Percentiles rank a stretch among this genome's conserved stretches.
phyloP scores from a whole-genome alignment of 2,888 invertebrate genomes.

The Druceiella hillmani region DNA sequence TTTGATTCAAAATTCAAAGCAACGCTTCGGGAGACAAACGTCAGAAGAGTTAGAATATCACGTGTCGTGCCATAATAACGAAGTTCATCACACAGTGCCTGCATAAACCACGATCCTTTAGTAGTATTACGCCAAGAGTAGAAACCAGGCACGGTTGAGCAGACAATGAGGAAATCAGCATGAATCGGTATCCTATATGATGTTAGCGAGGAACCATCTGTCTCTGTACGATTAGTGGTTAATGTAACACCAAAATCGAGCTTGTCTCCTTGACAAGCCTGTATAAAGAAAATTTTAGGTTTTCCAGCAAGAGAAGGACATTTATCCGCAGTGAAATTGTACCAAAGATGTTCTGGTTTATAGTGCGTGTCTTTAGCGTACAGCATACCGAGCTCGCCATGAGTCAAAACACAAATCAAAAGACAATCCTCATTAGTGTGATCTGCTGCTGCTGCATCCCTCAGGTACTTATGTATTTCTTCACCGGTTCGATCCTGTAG shows the following conservation, averaged over 20 bases:
- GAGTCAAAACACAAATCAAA: slow-evolving; percentile 76
- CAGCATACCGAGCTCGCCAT: slow-evolving; percentile 84
- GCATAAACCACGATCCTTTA: slow-evolving; percentile 95
- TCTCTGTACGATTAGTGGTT: slow-evolving; percentile 62
- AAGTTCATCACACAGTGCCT: slow-evolving; percentile 80
- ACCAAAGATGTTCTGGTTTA: slow-evolving; percentile 76
- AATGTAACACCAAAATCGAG: slow-evolving; percentile 73
- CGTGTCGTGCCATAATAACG: slow-evolving; percentile 64
- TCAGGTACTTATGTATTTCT: slow-evolving; percentile 61
- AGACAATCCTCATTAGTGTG: slow-evolving; percentile 82
- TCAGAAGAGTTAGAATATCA: slow-evolving; percentile 81
- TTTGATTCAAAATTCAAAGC: slow-evolving; percentile 90
- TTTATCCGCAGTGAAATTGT: slow-evolving; percentile 71
- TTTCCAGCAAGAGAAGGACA: slow-evolving; percentile 86
- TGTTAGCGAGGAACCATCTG: slow-evolving; percentile 63
- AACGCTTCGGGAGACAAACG: slow-evolving; percentile 79
- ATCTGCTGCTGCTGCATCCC: slow-evolving; percentile 66
- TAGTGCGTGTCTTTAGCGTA: slow-evolving; percentile 84
- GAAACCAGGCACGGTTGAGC: slow-evolving; percentile 91
- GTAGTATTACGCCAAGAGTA: slow-evolving; percentile 94
- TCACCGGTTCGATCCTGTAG: slow-evolving; percentile 64
- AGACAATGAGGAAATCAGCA: slow-evolving; percentile 91
- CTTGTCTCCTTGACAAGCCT: slow-evolving; percentile 92
- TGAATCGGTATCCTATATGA: slow-evolving; percentile 84
- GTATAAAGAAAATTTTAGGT: slow-evolving; percentile 68